Evolutionary conservation across 2,113 vertebrate genomes (phyloP), one percentile per base, ranked within the genome.

Genomic region (Solea solea): DNA sequence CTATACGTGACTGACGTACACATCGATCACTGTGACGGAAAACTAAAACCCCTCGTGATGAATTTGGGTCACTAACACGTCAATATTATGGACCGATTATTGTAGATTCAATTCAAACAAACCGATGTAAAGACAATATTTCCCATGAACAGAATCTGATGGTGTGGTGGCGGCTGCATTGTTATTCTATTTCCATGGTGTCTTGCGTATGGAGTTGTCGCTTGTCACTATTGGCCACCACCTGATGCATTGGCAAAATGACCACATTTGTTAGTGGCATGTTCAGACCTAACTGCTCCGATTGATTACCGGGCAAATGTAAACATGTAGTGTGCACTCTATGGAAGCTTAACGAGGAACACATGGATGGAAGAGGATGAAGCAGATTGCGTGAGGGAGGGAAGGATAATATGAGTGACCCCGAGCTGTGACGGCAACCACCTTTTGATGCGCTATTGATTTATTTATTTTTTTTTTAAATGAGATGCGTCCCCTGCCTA

Each of bases 21-120:
- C 77, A 93, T 93, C 86, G 69, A 84, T 92, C 85, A 89, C 53
- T 51, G 7, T 81, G 81, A 84, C 66, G 74, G 77, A 79, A 74
- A 58, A 42, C 74, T 71, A 70, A 80, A 77, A 28, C 41, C 13
- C 53, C 5, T 34, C 46, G 64, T 74, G 61, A 88, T 76, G 34
- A 69, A 80, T 85, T 58, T 68, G 45, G 27, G 28, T 62, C 48
- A 34, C 34, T 34, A 34, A 34, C 5, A 66, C 25, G 41, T 16
- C 21, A 64, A 14, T 56, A 75, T 46, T 44, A 6, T n/a, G 2
- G 49, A 69, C n/a, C 71, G 39, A 67, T 73, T 58, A 11, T 69
- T 69, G 15, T 25, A 48, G 34, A 34, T 34, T 34, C 34, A 1
- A 76, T 76, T 67, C 53, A 3, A 45, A 58, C 28, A 74, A 39